Evolutionary conservation across 2,113 vertebrate genomes (phyloP), one percentile per base, ranked within the genome.

Genomic region (Peromyscus polionotus): DNA sequence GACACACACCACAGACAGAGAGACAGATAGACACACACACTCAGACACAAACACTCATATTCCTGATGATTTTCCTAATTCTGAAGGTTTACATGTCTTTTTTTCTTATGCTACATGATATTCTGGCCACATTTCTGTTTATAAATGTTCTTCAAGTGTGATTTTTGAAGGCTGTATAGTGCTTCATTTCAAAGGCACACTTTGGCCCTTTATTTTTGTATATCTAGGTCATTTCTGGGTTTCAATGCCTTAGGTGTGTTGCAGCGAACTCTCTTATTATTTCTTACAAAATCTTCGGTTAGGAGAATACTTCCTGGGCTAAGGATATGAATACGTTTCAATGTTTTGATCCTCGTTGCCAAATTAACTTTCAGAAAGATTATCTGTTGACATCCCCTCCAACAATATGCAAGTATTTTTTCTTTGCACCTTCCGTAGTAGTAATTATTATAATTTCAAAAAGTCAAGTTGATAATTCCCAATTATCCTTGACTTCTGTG

Each of bases 361-460:
- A 79, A 68, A 80, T 94, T 92, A 92, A 42, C 54, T 61, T 96
- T 88, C 87, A 90, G 84, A 92, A 90, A 88, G 93, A 57, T 73
- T 59, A 42, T 88, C 95, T 93, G 85, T 91, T 88, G 65, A 51
- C 48, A 33, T 22, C 16, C 8, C 54, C 4, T n/a, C 81, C 16
- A 26, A 24, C 17, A 54, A 42, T 72, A 45, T 70, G 7, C 54
- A 92, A 61, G 45, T 42, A 72, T n/a, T 87, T 36, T 36, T 57
- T 57, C 90, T 67, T 57, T 2, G 61, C 1, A 67, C 39, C 73
- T 77, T 72, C 67, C 36, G 81, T 79, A 36, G 24, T 33, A 51
- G 7, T 75, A 39, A 51, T 95, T 57, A 93, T 65, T 70, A 67
- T 72, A 48, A 83, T 73, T 70, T 5, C 0, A 54, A n/a, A 89